A percentile compares a stretch with the other conserved stretches of the same genome.
These are phyloP conservation scores for Macrophya alboannulata DNA, from an alignment of 2,888 invertebrate genomes.

Conservation along the genomic window DNA sequence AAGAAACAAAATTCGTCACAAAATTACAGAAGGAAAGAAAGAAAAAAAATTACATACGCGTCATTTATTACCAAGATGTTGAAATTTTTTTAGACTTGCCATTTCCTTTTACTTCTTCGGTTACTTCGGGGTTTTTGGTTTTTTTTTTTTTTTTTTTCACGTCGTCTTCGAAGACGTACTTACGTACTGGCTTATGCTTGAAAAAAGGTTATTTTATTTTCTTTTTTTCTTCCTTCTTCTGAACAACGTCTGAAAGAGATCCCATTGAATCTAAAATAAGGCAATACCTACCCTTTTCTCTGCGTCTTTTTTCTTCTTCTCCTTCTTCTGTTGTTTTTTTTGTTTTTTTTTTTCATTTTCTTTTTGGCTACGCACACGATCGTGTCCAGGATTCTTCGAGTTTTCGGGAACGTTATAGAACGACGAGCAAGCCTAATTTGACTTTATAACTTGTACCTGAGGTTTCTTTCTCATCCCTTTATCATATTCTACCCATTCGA, in stretches of 20 bases:
- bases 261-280: constrained; percentile 56
- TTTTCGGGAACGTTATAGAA: background rate
- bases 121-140: background rate
- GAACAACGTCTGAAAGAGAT: constrained; percentile 51
- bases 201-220: constrained; percentile 17
- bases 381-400: constrained; percentile 18
- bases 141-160: background rate
- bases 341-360: background rate
- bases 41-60: too few species aligned
- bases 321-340: background rate
- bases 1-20: too few species aligned
- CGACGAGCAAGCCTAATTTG: constrained; percentile 61
- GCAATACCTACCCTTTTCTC: constrained; percentile 11
- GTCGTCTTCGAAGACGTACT: background rate
- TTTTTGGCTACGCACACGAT: background rate
- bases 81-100: background rate
- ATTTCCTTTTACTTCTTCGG: background rate
- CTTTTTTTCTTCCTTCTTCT: constrained; percentile 25
- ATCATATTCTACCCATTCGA: background rate
- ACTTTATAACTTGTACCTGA: constrained; percentile 63
- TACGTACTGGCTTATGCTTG: constrained; percentile 24
- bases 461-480: constrained; percentile 35
- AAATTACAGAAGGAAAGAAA: too few species aligned
- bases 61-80: background rate
- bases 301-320: background rate